Evolutionary conservation across 1,140 invertebrate species (phyloP).

Genomic region (Bursaphelenchus mucronatus): DNA sequence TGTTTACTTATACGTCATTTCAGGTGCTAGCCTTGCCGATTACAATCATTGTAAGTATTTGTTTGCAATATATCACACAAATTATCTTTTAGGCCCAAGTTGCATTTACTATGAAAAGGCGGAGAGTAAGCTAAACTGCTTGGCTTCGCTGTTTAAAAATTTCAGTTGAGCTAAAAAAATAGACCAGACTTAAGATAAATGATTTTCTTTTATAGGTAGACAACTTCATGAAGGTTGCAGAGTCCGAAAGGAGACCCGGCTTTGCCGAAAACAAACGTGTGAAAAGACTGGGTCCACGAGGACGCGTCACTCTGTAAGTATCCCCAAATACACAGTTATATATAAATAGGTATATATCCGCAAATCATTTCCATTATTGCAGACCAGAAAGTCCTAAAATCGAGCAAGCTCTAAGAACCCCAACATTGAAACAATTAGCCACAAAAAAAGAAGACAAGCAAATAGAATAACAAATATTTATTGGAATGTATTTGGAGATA

Average conservation of each 20-base stretch:
- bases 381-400: no score
- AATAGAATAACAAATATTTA: not conserved
- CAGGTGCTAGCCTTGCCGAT: slow-evolving; percentile 51
- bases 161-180: no score
- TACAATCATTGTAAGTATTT: slow-evolving; percentile 55
- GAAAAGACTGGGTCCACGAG: slow-evolving; percentile 21
- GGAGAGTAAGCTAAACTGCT: no score
- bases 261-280: slow-evolving; percentile 4
- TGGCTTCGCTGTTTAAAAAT: no score
- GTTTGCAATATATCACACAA: slow-evolving; percentile 17
- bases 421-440: not conserved
- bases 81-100: not conserved
- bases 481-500: slow-evolving; percentile 8
- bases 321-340: not conserved
- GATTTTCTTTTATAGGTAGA: slow-evolving; percentile 40
- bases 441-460: no score
- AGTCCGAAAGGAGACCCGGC: slow-evolving; percentile 33
- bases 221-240: slow-evolving; percentile 55
- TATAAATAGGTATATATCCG: not conserved
- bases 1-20: not conserved
- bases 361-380: no score
- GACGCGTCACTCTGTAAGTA: slow-evolving; percentile 24
- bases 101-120: no score
- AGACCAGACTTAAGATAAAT: not conserved
- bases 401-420: no score